phyloP scores from a whole-genome alignment of 1,140 invertebrate genomes.

The Drosophila orena region DNA sequence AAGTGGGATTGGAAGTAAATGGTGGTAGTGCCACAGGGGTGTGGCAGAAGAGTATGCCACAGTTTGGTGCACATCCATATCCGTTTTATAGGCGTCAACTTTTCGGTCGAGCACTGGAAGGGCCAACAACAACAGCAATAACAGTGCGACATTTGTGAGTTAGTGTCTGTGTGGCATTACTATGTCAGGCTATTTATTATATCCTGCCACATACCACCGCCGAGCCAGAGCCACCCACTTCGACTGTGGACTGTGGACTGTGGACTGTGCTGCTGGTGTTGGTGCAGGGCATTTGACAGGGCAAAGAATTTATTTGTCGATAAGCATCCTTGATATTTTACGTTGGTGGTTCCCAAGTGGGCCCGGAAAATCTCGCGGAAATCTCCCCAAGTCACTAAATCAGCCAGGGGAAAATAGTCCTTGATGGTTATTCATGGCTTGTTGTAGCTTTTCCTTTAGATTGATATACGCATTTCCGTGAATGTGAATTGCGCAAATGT shows the following conservation, averaged over 20 bases:
- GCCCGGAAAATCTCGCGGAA: conserved; percentile 27
- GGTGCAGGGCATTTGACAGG: conserved; percentile 39
- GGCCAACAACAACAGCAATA: conserved; percentile 21
- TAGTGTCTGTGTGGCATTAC: conserved; percentile 66
- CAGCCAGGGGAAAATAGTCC: conserved; percentile 18
- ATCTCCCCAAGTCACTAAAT: conserved; percentile 39
- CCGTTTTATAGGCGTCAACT: conserved; percentile 71
- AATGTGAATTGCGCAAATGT: conserved; percentile 2
- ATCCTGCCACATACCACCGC: conserved; percentile 26
- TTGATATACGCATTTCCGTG: conserved; percentile 5
- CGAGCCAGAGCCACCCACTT: conserved; percentile 6
- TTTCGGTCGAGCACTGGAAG: conserved; percentile 38
- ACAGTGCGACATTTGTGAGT: conserved; percentile 60
- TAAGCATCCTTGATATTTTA: conserved; percentile 45
- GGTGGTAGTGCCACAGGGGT: not conserved
- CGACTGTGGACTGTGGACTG: not conserved
- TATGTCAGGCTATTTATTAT: conserved; percentile 50
- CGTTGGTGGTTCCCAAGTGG: conserved; percentile 13
- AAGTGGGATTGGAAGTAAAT: not conserved
- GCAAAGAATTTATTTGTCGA: conserved; percentile 53
- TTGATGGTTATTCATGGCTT: conserved; percentile 37
- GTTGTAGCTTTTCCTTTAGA: conserved; percentile 2
- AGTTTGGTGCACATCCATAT: conserved; percentile 50
- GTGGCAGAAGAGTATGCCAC: conserved; percentile 29
- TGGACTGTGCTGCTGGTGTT: too few relatives aligned